These are phyloP conservation scores for Helicoverpa zea DNA, from an alignment of 1,140 invertebrate species.

Conservation along the genomic window DNA sequence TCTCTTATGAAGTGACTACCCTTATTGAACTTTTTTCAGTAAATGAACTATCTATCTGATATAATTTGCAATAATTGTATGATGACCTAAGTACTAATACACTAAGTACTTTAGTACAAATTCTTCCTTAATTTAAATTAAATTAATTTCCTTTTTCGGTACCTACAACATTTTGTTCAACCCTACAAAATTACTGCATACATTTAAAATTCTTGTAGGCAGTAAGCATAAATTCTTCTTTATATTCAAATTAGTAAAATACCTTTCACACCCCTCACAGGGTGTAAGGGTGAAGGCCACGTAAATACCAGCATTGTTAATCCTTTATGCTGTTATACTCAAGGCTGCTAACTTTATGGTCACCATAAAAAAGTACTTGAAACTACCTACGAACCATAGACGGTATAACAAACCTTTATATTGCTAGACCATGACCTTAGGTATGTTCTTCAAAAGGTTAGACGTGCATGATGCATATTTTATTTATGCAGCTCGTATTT, in stretches of 20 bases:
- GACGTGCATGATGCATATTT: no score
- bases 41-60: no score
- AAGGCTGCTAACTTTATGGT: slow-evolving; percentile 24
- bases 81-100: no score
- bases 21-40: no score
- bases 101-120: no score
- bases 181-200: neutral
- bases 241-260: slow-evolving; percentile 37
- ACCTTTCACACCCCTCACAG: slow-evolving; percentile 3
- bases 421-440: neutral
- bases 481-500: no score
- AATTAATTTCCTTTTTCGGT: no score
- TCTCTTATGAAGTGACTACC: no score
- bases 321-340: slow-evolving; percentile 18
- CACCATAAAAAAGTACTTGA: neutral
- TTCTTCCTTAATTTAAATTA: no score
- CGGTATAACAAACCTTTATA: neutral
- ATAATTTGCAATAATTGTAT: no score
- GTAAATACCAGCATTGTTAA: slow-evolving; percentile 35
- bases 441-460: no score
- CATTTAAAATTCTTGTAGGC: neutral
- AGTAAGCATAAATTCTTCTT: slow-evolving; percentile 5
- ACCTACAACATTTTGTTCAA: no score
- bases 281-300: slow-evolving; percentile 18
- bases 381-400: neutral